Conservation (phyloP, 2,888 invertebrate genomes). For the Caenorhabditis angaria region DNA sequence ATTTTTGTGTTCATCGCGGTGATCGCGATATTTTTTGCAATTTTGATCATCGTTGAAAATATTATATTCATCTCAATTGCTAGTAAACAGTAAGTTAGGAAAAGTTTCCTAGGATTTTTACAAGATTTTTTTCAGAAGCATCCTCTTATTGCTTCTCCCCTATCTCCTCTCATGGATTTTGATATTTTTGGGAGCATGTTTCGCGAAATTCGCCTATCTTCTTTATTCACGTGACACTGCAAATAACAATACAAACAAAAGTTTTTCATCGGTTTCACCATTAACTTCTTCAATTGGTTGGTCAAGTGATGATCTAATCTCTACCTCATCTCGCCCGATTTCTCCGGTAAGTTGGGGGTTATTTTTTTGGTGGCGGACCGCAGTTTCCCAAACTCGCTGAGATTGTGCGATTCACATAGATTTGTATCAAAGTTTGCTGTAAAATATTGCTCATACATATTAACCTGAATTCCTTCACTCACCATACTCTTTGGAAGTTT, state of each 20-base stretch:
- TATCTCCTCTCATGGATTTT: constrained; percentile 44
- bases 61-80: constrained; percentile 34
- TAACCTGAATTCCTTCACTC: too few species aligned
- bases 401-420: constrained; percentile 39
- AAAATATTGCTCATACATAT: too few species aligned
- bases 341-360: constrained; percentile 23
- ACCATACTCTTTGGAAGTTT: constrained; percentile 42
- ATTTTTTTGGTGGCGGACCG: neutral
- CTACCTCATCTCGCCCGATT: constrained; percentile 13
- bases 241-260: constrained; percentile 11
- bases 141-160: constrained; percentile 29
- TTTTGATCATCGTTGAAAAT: constrained; percentile 39
- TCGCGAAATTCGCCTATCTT: constrained; percentile 34
- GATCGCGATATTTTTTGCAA: constrained; percentile 30
- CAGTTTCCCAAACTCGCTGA: constrained; percentile 18
- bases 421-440: constrained; percentile 39
- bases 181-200: constrained; percentile 35
- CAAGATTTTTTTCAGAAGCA: constrained; percentile 20
- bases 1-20: constrained; percentile 27
- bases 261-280: neutral
- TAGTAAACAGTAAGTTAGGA: constrained; percentile 34
- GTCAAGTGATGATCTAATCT: constrained; percentile 13
- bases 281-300: constrained; percentile 15
- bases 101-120: neutral
- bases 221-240: constrained; percentile 15